These are phyloP conservation scores for Coelopa pilipes DNA, from an alignment of 2,888 invertebrate species.

Conservation along the genomic window DNA sequence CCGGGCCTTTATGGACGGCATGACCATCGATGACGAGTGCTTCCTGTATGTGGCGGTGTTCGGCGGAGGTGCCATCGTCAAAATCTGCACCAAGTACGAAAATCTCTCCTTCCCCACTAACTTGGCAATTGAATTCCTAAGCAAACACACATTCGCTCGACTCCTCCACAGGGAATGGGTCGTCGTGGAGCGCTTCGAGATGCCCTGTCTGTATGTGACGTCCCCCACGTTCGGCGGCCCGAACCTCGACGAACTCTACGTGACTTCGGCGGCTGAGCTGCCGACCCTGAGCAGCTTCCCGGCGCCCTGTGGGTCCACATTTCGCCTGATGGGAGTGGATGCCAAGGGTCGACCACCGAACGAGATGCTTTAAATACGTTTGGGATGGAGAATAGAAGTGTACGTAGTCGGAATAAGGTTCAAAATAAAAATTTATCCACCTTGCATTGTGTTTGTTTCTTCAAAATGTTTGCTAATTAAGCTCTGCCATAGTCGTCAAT, in stretches of 20 bases:
- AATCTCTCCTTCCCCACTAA: not conserved
- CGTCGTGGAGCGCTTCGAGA: slow-evolving; percentile 48
- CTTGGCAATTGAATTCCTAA: not conserved
- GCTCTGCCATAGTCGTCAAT: too few species aligned
- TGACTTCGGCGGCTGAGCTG: slow-evolving; percentile 71
- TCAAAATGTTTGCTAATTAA: too few species aligned
- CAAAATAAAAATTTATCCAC: too few species aligned
- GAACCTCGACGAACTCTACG: slow-evolving; percentile 74
- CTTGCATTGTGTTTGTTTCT: too few species aligned
- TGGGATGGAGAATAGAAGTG: too few species aligned
- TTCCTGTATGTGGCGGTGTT: slow-evolving; percentile 82
- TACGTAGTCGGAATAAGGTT: too few species aligned
- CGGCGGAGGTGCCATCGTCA: slow-evolving; percentile 71
- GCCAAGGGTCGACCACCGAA: slow-evolving; percentile 68
- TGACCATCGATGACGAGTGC: slow-evolving; percentile 82
- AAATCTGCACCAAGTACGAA: slow-evolving; percentile 63
- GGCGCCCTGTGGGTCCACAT: slow-evolving; percentile 71
- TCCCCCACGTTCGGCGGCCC: slow-evolving; percentile 80
- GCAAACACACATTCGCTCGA: not conserved
- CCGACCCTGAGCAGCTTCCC: slow-evolving; percentile 54
- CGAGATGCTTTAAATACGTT: slow-evolving; percentile 43
- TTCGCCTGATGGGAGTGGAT: slow-evolving; percentile 71
- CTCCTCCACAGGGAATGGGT: not conserved
- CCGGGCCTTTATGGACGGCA: slow-evolving; percentile 74
- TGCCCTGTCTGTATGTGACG: slow-evolving; percentile 78